Conservation (phyloP, 2,888 invertebrate genomes). For the Agonopterix arenella region DNA sequence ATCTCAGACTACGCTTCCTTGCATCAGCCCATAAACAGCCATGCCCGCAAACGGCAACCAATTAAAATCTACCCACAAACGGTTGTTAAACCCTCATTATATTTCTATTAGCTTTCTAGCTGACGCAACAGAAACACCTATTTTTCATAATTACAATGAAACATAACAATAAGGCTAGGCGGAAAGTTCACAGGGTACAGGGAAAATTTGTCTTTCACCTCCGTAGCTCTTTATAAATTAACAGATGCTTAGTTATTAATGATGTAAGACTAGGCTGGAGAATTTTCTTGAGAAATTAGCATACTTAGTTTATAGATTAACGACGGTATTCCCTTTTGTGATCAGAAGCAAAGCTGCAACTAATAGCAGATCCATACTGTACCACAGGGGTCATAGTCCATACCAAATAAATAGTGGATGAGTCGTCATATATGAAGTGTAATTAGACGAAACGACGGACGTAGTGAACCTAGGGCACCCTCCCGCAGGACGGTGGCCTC, state of each 20-base stretch:
- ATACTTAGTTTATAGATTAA: too few relatives aligned
- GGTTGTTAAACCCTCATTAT: constrained; percentile 4
- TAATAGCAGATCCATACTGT: too few relatives aligned
- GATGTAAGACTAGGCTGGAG: not conserved
- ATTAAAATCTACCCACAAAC: constrained; percentile 2
- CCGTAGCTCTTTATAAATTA: constrained; percentile 15
- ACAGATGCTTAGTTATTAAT: constrained; percentile 1
- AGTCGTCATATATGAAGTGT: too few relatives aligned
- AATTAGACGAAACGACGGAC: too few relatives aligned
- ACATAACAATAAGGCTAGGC: constrained; percentile 3
- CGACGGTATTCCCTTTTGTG: too few relatives aligned
- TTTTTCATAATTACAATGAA: constrained; percentile 2
- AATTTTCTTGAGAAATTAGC: too few relatives aligned
- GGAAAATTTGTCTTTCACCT: constrained; percentile 22
- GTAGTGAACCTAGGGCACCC: too few relatives aligned
- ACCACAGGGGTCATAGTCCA: too few relatives aligned
- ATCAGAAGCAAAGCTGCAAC: too few relatives aligned
- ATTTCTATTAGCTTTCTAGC: constrained; percentile 12
- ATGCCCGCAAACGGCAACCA: not conserved
- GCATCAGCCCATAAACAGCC: not conserved
- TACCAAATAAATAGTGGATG: too few relatives aligned
- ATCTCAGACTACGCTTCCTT: not conserved
- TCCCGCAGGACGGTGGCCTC: too few relatives aligned
- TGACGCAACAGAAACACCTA: constrained; percentile 6
- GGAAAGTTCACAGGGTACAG: constrained; percentile 26